These are phyloP conservation scores for Cyprinodon brontotheroides DNA, from an alignment of 2,113 vertebrate genomes.

Conservation along the genomic window DNA sequence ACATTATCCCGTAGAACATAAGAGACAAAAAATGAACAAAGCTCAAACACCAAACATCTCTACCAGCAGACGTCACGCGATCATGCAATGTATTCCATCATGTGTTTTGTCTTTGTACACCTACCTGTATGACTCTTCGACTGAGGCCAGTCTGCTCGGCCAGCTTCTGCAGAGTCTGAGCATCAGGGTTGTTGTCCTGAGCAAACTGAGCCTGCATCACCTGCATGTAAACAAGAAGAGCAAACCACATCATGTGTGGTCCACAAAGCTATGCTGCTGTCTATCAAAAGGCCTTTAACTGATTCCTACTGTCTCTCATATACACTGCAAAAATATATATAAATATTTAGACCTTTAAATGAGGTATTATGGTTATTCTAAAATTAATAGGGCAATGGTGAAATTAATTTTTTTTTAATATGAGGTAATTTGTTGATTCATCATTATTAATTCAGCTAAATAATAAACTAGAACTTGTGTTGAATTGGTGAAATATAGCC, in stretches of 20 bases:
- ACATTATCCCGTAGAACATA: background rate
- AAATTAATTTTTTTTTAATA: background rate
- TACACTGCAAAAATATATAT: background rate
- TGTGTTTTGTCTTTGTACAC: background rate
- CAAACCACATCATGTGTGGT: background rate
- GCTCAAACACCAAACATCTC: background rate
- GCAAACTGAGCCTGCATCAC: conserved; percentile 99
- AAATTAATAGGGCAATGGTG: background rate
- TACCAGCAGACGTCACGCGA: background rate
- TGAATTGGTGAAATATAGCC: no score
- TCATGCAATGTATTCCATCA: background rate
- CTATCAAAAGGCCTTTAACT: background rate
- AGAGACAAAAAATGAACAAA: background rate
- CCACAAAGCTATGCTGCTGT: background rate
- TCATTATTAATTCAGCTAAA: background rate
- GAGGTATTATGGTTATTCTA: background rate
- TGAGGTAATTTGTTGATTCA: background rate
- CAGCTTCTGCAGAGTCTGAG: conserved; percentile 96
- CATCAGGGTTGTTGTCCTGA: conserved; percentile 98
- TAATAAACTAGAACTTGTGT: background rate
- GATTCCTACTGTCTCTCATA: background rate
- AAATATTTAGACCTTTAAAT: background rate
- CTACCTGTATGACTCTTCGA: conserved; percentile 96
- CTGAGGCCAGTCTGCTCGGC: conserved; percentile 97
- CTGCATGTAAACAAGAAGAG: conserved; percentile 70